Evolutionary conservation across 2,888 invertebrate species (phyloP).

Genomic region (Spodoptera littoralis): DNA sequence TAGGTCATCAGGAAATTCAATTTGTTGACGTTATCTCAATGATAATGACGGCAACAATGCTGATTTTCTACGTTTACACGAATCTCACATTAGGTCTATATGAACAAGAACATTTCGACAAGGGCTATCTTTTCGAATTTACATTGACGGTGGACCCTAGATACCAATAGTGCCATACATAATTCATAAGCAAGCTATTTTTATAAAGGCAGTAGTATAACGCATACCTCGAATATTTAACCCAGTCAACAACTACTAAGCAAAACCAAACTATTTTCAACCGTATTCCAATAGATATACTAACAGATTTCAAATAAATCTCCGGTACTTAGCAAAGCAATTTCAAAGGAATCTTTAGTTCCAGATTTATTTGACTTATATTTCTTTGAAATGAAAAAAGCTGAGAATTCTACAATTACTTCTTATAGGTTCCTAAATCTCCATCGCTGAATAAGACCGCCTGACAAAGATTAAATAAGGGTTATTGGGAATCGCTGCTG

Average conservation of each 20-base stretch:
- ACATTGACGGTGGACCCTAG: constrained; percentile 22
- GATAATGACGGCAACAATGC: too few species aligned
- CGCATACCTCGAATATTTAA: constrained; percentile 8
- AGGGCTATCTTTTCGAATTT: constrained; percentile 21
- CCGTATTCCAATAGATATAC: constrained; percentile 5
- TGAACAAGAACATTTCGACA: constrained; percentile 12
- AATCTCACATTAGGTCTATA: constrained; percentile 1
- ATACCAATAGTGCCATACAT: constrained; percentile 28
- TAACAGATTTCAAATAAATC: constrained; percentile 17
- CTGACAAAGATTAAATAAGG: constrained; percentile 11
- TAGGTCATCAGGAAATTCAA: too few species aligned
- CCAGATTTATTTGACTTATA: constrained; percentile 16
- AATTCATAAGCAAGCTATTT: constrained; percentile 35
- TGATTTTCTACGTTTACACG: background rate
- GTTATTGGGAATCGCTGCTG: constrained; percentile 7
- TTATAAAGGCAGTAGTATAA: constrained; percentile 10
- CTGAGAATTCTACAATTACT: constrained; percentile 9
- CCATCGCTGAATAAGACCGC: constrained; percentile 4
- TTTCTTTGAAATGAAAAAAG: constrained; percentile 18
- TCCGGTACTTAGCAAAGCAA: constrained; percentile 3
- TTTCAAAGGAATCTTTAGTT: constrained; percentile 3
- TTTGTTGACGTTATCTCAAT: too few species aligned
- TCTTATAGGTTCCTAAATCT: constrained; percentile 14
- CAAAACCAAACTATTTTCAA: constrained; percentile 12
- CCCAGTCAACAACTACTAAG: background rate